Base-by-base conservation (phyloP, 2,113 vertebrate species). In the Engraulis encrasicolus region DNA sequence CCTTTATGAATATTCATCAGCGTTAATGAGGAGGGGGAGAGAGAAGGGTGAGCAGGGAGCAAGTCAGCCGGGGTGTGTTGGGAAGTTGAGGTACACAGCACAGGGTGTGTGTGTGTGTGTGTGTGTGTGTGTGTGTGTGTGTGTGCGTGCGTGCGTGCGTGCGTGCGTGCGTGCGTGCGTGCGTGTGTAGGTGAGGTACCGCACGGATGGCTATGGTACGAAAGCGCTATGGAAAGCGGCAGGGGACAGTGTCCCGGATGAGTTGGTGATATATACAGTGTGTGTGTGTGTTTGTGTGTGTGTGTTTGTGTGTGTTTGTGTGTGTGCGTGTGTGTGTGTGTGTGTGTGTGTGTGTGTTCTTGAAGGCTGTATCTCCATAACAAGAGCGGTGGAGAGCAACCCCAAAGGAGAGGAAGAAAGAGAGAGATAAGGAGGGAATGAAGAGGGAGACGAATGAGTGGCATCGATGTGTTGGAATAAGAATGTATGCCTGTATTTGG, bases 1-100 rank as follows among this genome's bases (percentile, higher is more conserved):
- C 89, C 91, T 91, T 58, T 94, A 95, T 95, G 91, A 94, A 94
- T 91, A 92, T 90, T 87, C 86, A 86, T 54, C 86, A 80, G 84
- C 36, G 79, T 88, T n/a, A 91, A 89, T 90, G 82, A 86, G n/a
- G n/a, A n/a, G 86, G 78, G 85, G 31, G 49, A 40, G 18, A 87
- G 77, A 84, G 81, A 84, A 80, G 81, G 54, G 31, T 74, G 77
- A 54, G 50, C n/a, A 85, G 27, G 81, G 78, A 85, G 78, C 37
- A 36, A n/a, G 61, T 49, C 9, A 77, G 79, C 77, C 86, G 80
- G 80, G 85, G 58, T 83, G 54, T 15, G 36, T 80, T 86, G 82
- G 50, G 61, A 66, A 66, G 58, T n/a, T 50, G 15, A 85, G 48
- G n/a, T n/a, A n/a, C n/a, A n/a, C n/a, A n/a, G n/a, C n/a, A n/a